Percentiles rank a stretch among this genome's conserved stretches.
Conservation (phyloP, 1,140 invertebrate species). For the Parasteatoda tepidariorum region DNA sequence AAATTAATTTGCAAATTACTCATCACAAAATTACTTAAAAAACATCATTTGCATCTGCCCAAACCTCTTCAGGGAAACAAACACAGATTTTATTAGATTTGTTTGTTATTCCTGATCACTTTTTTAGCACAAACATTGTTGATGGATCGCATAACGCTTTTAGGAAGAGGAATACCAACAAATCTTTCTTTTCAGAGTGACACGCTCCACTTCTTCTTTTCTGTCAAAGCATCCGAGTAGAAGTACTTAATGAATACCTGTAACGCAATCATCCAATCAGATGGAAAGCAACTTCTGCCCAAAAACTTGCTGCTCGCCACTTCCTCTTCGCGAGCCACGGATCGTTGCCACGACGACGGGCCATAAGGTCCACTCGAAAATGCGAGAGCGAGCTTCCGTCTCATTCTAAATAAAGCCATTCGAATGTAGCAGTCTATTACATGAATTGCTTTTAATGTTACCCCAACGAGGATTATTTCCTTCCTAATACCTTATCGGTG, state of each 20-base stretch:
- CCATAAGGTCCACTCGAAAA: not conserved
- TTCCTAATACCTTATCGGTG: not conserved
- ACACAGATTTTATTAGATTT: too few relatives aligned
- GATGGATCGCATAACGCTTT: too few relatives aligned
- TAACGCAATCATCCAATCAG: not conserved
- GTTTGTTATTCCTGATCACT: too few relatives aligned
- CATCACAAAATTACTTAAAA: too few relatives aligned
- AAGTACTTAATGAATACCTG: not conserved
- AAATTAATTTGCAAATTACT: too few relatives aligned
- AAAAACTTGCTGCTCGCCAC: not conserved
- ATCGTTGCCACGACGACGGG: not conserved
- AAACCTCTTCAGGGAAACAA: too few relatives aligned
- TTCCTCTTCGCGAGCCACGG: not conserved
- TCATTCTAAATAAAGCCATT: not conserved
- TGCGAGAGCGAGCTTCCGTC: not conserved
- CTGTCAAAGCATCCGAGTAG: too few relatives aligned
- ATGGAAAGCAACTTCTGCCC: not conserved
- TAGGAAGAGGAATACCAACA: too few relatives aligned
- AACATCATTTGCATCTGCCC: too few relatives aligned
- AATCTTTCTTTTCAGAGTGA: too few relatives aligned
- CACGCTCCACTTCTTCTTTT: too few relatives aligned
- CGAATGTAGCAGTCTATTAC: not conserved
- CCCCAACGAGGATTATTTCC: not conserved
- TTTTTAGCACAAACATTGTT: too few relatives aligned
- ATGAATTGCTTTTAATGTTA: not conserved